Conservation (phyloP, 2,888 invertebrate species). For the Spisula solida region DNA sequence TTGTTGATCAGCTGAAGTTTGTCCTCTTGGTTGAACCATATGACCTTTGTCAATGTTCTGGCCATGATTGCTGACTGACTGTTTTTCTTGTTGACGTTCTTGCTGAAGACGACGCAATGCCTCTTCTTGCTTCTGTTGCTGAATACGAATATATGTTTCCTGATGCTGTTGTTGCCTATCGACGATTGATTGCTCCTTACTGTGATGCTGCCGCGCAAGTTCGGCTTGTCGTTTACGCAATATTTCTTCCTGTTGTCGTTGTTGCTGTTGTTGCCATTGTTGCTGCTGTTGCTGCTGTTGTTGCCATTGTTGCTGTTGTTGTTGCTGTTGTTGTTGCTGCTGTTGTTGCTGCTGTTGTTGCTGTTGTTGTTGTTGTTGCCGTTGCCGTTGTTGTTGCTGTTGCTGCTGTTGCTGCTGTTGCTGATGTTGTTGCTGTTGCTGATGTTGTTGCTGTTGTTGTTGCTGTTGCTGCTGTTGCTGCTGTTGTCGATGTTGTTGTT, state of each 20-base stretch:
- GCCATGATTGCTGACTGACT: background rate
- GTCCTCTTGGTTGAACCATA: background rate
- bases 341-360: background rate
- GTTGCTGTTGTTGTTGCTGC: background rate
- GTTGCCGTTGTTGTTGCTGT: conserved; percentile 36
- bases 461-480: background rate
- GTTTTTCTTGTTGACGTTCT: background rate
- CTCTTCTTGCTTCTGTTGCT: conserved; percentile 14
- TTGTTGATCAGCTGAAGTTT: background rate
- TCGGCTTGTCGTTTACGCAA: background rate
- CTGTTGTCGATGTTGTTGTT: too few relatives aligned
- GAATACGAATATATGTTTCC: conserved; percentile 24
- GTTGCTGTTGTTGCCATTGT: background rate
- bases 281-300: conserved; percentile 5
- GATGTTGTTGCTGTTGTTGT: conserved; percentile 26
- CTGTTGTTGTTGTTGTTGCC: conserved; percentile 6
- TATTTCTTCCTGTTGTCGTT: background rate
- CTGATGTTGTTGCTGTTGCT: too few relatives aligned
- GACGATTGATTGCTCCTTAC: conserved; percentile 15
- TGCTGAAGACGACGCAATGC: background rate
- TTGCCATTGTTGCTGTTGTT: conserved; percentile 13
- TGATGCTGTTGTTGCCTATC: conserved; percentile 20
- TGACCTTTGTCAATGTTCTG: background rate
- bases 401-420: background rate
- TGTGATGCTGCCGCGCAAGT: conserved; percentile 23